These are phyloP conservation scores for Asbolus verrucosus DNA, from an alignment of 1,140 invertebrate species.

Conservation along the genomic window DNA sequence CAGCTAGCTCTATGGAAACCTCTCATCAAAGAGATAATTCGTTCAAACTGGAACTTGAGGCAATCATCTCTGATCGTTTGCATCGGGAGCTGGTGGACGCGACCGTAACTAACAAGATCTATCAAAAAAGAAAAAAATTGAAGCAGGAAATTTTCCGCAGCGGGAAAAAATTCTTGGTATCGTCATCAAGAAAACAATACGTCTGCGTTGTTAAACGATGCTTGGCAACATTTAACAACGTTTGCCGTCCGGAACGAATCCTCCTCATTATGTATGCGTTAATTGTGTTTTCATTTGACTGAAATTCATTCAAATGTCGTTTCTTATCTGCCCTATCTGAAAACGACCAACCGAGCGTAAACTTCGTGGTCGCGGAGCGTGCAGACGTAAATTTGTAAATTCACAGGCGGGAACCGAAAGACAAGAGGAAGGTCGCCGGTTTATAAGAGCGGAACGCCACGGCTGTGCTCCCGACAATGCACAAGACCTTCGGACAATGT, in stretches of 20 bases:
- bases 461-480: constrained; percentile 17
- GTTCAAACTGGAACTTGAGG: constrained; percentile 18
- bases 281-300: constrained; percentile 48
- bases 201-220: constrained; percentile 37
- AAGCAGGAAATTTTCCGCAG: constrained; percentile 26
- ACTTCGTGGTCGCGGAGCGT: constrained; percentile 10
- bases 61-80: constrained; percentile 18
- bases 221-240: constrained; percentile 16
- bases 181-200: constrained; percentile 23
- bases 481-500: constrained; percentile 32
- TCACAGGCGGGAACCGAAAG: constrained; percentile 35
- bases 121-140: constrained; percentile 26
- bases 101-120: constrained; percentile 25
- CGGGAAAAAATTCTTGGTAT: constrained; percentile 17
- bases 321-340: constrained; percentile 37
- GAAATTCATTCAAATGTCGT: constrained; percentile 47
- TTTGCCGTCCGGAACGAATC: constrained; percentile 30
- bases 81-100: background rate
- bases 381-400: constrained; percentile 47
- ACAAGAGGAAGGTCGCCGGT: constrained; percentile 42
- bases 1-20: constrained; percentile 5
- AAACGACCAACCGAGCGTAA: constrained; percentile 33
- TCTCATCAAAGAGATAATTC: constrained; percentile 14
- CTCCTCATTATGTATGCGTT: constrained; percentile 40
- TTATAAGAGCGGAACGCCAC: constrained; percentile 40